Conservation (phyloP, 2,888 invertebrate genomes). For the Apantesis nais region DNA sequence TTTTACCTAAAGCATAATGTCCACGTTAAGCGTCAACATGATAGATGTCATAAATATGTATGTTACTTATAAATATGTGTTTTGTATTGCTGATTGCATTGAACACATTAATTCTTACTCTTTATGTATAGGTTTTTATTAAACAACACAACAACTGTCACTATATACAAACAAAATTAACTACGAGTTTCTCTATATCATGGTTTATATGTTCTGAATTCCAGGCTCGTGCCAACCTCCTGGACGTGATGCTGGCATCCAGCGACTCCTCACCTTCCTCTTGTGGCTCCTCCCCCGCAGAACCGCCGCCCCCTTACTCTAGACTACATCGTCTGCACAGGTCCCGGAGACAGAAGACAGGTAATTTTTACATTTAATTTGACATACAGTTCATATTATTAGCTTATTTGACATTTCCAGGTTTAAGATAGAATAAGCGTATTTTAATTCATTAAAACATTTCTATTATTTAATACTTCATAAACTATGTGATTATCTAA, state of each 20-base stretch:
- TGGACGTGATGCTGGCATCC: conserved; percentile 92
- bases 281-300: conserved; percentile 86
- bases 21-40: background rate
- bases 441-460: background rate
- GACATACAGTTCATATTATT: background rate
- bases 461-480: no score
- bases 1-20: background rate
- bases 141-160: background rate
- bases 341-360: conserved; percentile 91
- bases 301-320: conserved; percentile 86
- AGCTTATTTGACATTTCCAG: conserved; percentile 1
- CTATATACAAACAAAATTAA: background rate
- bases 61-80: background rate
- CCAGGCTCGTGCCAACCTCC: conserved; percentile 90
- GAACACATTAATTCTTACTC: background rate
- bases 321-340: conserved; percentile 89
- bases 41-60: background rate
- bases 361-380: conserved; percentile 68
- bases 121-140: background rate
- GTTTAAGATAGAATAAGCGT: background rate
- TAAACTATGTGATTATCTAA: no score
- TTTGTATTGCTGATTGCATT: background rate
- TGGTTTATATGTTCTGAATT: conserved; percentile 19
- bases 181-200: background rate
- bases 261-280: conserved; percentile 90